phyloP scores from a whole-genome alignment of 1,140 invertebrate species.

The Bacillus rossius region DNA sequence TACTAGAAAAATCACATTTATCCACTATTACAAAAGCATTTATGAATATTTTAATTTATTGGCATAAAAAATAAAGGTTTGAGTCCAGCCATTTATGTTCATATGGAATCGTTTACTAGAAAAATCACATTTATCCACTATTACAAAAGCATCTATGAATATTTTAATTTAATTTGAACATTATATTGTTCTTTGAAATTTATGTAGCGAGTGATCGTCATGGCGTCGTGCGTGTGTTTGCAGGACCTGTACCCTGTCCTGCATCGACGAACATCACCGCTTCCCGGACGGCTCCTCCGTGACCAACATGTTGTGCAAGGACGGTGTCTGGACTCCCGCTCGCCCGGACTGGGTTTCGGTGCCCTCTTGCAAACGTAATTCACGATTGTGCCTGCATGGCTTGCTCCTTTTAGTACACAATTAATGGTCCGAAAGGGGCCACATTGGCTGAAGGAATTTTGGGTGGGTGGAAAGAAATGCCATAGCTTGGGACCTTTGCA shows the following conservation, averaged over 20 bases:
- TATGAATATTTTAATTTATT: background rate
- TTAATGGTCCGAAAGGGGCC: too few species aligned
- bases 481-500: too few species aligned
- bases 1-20: too few species aligned
- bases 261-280: slow-evolving; percentile 49
- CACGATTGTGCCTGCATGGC: slow-evolving; percentile 1
- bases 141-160: background rate
- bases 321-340: slow-evolving; percentile 57
- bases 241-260: slow-evolving; percentile 57
- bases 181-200: background rate
- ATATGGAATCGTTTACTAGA: too few species aligned
- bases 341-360: slow-evolving; percentile 51
- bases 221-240: slow-evolving; percentile 15
- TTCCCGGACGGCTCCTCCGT: slow-evolving; percentile 59
- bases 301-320: slow-evolving; percentile 53
- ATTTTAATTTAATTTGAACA: background rate
- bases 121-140: background rate
- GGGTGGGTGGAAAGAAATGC: too few species aligned
- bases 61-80: too few species aligned
- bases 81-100: too few species aligned
- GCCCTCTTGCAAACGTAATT: slow-evolving; percentile 58
- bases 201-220: background rate
- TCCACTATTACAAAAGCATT: background rate
- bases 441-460: background rate
- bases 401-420: slow-evolving; percentile 1